Base-by-base conservation (phyloP, 2,113 vertebrate genomes). In the Ptychochromis oligacanthus region DNA sequence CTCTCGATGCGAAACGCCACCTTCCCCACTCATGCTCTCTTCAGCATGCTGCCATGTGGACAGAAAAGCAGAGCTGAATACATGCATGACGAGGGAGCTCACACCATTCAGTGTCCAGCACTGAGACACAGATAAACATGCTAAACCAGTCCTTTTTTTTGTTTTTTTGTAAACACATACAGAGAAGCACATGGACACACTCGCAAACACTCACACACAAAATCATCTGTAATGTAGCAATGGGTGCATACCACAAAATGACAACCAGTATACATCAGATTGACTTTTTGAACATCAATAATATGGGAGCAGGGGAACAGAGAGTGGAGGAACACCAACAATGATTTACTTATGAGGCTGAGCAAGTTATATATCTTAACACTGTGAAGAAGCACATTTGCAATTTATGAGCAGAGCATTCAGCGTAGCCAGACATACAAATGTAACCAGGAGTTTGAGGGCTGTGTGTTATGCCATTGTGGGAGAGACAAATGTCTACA, bases 341-440 rank as follows among this genome's bases (percentile, higher is more conserved):
- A 61, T 86, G 82, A 86, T 85, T 90, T 91, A 90, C 77, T 80
- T 17, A 79, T 80, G 59, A 79, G 61, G 55, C 80, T 36, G 56
- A 52, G 80, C 72, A 75, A 57, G 77, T 67, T 67, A 77, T 79
- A 67, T 24, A 80, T 89, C 77, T 84, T 56, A 79, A 86, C 75
- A 59, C 75, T 54, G 78, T 22, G 24, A 82, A 85, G 88, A 52
- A 64, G 28, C 80, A 77, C 65, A 82, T 87, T 81, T 78, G 15
- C 74, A 82, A 84, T 91, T 88, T 83, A 91, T 82, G 87, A 91
- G 77, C 72, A 12, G 82, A 56, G 22, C 11, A 76, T 80, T 82
- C 70, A 60, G 87, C 57, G 49, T 4, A 43, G 70, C 57, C 77
- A 82, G 76, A 74, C 67, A 77, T 79, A 81, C 81, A 82, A 89